Evolutionary conservation across 2,888 invertebrate genomes (phyloP).

Genomic region (Acronicta aceris): DNA sequence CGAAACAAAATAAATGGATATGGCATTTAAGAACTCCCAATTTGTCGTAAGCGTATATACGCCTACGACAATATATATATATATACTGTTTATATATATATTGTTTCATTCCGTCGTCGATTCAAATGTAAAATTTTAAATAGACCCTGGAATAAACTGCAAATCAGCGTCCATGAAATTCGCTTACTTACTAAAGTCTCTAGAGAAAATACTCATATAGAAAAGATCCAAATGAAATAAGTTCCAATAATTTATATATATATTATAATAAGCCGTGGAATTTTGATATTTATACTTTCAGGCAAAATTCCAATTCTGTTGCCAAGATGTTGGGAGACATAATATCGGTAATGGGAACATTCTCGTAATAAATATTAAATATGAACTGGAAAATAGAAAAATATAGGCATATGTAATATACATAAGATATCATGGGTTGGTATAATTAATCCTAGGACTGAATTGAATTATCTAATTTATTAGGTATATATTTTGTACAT

Average conservation of each 20-base stretch:
- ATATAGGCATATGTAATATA: conserved; percentile 8
- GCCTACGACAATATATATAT: too few species aligned
- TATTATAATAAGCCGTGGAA: conserved; percentile 37
- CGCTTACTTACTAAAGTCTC: too few species aligned
- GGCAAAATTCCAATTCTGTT: conserved; percentile 13
- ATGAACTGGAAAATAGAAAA: neutral
- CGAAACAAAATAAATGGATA: too few species aligned
- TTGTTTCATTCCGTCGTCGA: too few species aligned
- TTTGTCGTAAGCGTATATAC: too few species aligned
- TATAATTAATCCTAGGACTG: conserved; percentile 39
- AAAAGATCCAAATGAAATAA: conserved; percentile 8
- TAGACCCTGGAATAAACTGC: neutral
- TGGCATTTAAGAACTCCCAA: too few species aligned
- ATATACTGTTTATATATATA: too few species aligned
- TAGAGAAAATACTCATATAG: too few species aligned
- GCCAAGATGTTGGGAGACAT: conserved; percentile 11
- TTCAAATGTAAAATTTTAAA: too few species aligned
- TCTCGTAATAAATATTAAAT: conserved; percentile 16
- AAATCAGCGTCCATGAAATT: conserved; percentile 2
- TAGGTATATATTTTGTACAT: conserved; percentile 38
- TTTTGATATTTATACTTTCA: neutral
- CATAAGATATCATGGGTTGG: conserved; percentile 23
- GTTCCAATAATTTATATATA: conserved; percentile 19
- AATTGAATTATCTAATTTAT: conserved; percentile 35
- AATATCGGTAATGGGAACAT: conserved; percentile 7